phyloP scores from a whole-genome alignment of 2,888 invertebrate species.

The Fragum fragum region DNA sequence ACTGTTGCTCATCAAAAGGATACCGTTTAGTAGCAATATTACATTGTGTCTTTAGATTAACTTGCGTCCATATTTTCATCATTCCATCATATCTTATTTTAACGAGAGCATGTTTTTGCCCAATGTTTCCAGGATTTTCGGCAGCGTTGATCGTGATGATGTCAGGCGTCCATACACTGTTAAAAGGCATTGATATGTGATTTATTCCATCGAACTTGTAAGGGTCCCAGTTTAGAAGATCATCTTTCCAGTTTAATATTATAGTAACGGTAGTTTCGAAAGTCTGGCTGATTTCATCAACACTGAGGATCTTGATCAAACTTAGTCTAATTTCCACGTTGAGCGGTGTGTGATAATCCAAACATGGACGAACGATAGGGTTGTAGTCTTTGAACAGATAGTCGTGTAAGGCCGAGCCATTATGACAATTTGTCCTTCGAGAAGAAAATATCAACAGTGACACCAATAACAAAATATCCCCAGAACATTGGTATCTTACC shows the following conservation, averaged over 20 bases:
- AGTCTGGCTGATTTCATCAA: constrained; percentile 49
- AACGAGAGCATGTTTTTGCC: constrained; percentile 30
- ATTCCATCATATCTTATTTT: constrained; percentile 25
- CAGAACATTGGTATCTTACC: not conserved
- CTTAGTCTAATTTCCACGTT: constrained; percentile 10
- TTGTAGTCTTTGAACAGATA: constrained; percentile 23
- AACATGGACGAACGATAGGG: constrained; percentile 5
- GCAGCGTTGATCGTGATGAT: constrained; percentile 39
- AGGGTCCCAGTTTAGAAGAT: constrained; percentile 43
- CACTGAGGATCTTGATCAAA: constrained; percentile 38
- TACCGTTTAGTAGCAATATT: constrained; percentile 48
- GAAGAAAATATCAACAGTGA: not conserved
- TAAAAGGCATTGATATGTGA: constrained; percentile 34
- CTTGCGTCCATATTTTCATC: constrained; percentile 37
- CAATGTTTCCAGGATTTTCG: constrained; percentile 38
- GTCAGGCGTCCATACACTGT: constrained; percentile 50
- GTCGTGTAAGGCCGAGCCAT: not conserved
- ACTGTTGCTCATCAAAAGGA: constrained; percentile 51
- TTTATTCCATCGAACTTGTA: constrained; percentile 26
- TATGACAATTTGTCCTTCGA: not conserved
- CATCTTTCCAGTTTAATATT: constrained; percentile 41
- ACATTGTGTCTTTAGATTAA: constrained; percentile 46
- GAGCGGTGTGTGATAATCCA: not conserved
- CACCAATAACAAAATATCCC: not conserved
- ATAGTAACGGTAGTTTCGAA: constrained; percentile 40